Percentiles rank a stretch among this genome's conserved stretches.
These are phyloP conservation scores for Bombyx mandarina DNA, from an alignment of 1,140 invertebrate genomes.

Conservation along the genomic window DNA sequence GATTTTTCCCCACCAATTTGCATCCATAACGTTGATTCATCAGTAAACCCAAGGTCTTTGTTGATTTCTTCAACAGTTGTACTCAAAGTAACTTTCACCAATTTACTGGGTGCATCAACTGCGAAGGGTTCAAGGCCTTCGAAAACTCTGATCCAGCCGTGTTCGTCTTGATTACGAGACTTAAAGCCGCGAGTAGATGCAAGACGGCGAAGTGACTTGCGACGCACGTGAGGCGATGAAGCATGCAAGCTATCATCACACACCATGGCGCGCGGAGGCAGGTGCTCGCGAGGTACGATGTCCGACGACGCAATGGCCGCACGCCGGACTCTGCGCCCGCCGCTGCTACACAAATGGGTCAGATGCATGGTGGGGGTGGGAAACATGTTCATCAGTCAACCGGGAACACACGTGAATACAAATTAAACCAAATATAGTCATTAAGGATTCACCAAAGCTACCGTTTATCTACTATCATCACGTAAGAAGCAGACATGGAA, in stretches of 20 bases:
- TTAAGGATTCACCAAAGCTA: neutral
- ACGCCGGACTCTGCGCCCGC: conserved; percentile 38
- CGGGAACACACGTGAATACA: conserved; percentile 53
- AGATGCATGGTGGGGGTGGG: conserved; percentile 59
- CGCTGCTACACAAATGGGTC: conserved; percentile 62
- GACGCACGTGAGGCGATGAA: conserved; percentile 46
- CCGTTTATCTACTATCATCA: too few species aligned
- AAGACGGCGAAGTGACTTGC: conserved; percentile 66
- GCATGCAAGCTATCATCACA: conserved; percentile 50
- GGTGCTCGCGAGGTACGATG: conserved; percentile 45
- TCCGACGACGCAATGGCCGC: conserved; percentile 51
- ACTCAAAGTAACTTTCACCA: conserved; percentile 74
- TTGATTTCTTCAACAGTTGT: conserved; percentile 74
- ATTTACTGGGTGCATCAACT: conserved; percentile 56
- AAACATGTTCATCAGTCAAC: conserved; percentile 59
- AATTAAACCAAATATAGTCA: conserved; percentile 26
- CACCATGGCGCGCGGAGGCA: conserved; percentile 48
- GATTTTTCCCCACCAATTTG: conserved; percentile 75
- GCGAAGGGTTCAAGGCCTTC: conserved; percentile 72
- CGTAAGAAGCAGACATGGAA: too few species aligned
- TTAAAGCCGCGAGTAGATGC: conserved; percentile 73
- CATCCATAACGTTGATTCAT: conserved; percentile 74
- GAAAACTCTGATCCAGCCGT: conserved; percentile 74
- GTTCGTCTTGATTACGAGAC: conserved; percentile 28
- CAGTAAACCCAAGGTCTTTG: conserved; percentile 72